A percentile compares a stretch with the other conserved stretches of the same genome.
phyloP scores from a whole-genome alignment of 2,113 vertebrate species.

The Microcebus jonahi region DNA sequence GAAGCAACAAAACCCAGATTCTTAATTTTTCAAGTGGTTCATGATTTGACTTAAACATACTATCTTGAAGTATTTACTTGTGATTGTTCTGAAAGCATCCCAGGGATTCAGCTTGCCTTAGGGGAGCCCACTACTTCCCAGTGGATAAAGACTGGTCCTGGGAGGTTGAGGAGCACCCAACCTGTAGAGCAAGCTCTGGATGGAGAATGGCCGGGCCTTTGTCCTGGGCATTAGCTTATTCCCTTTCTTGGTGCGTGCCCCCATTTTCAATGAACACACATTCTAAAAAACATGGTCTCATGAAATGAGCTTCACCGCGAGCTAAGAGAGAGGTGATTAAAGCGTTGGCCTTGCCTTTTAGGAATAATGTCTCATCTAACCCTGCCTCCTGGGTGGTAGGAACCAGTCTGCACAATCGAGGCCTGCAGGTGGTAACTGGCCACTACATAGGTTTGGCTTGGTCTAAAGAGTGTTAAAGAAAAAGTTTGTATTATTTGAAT shows the following conservation, averaged over 20 bases:
- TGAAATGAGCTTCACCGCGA: not conserved
- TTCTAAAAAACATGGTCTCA: not conserved
- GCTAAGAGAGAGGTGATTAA: not conserved
- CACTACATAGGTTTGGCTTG: not conserved
- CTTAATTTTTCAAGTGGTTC: not conserved
- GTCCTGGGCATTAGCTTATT: not conserved
- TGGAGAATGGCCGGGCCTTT: not conserved
- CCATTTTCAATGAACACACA: not conserved
- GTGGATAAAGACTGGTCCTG: not conserved
- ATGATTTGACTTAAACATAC: slow-evolving; percentile 27
- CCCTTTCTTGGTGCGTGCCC: not conserved
- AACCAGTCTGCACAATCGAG: not conserved
- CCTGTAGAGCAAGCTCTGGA: not conserved
- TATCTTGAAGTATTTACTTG: slow-evolving; percentile 8
- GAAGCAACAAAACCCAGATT: slow-evolving; percentile 25
- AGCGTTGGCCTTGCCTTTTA: not conserved
- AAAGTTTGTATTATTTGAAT: not conserved
- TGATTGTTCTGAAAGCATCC: not conserved
- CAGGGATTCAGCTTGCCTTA: not conserved
- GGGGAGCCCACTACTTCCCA: not conserved
- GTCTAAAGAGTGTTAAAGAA: not conserved
- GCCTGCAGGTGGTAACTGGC: not conserved
- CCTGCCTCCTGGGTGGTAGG: not conserved
- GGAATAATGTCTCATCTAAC: not conserved
- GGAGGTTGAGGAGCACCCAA: not conserved